Percentiles rank a stretch among this genome's conserved stretches.
These are phyloP conservation scores for Xylota sylvarum DNA, from an alignment of 2,888 invertebrate species.

Conservation along the genomic window DNA sequence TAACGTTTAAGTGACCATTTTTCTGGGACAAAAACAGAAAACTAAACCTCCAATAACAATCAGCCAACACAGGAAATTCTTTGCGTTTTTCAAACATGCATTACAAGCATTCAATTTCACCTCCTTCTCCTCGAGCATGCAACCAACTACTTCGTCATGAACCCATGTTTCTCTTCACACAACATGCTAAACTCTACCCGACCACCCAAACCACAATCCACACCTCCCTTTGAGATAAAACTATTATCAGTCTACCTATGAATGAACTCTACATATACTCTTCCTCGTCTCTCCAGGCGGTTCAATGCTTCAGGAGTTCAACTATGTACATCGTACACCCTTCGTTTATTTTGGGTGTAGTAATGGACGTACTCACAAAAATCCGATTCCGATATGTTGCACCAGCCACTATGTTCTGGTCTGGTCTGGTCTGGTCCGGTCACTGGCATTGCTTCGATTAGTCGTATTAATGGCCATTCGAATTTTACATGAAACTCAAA, in stretches of 20 bases:
- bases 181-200: slow-evolving; percentile 44
- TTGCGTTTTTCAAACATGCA: slow-evolving; percentile 19
- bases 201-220: background rate
- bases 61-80: background rate
- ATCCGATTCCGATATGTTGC: slow-evolving; percentile 25
- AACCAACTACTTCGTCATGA: slow-evolving; percentile 31
- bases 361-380: slow-evolving; percentile 17
- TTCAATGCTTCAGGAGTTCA: slow-evolving; percentile 11
- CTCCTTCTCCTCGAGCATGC: background rate
- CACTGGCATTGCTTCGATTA: slow-evolving; percentile 66
- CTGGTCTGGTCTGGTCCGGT: slow-evolving; percentile 25
- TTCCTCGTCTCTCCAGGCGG: background rate
- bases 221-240: slow-evolving; percentile 21
- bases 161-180: slow-evolving; percentile 51
- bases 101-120: slow-evolving; percentile 29
- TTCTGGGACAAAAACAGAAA: background rate
- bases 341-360: background rate
- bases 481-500: slow-evolving; percentile 77
- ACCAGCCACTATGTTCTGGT: slow-evolving; percentile 27
- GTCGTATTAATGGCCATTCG: slow-evolving; percentile 78
- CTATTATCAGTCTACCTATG: slow-evolving; percentile 26
- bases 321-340: background rate
- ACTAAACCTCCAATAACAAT: background rate
- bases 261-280: slow-evolving; percentile 11
- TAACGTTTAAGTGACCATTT: slow-evolving; percentile 2